Evolutionary conservation across 2,797 vertebrate genomes (phyloP).

Genomic region (Limosa lapponica): DNA sequence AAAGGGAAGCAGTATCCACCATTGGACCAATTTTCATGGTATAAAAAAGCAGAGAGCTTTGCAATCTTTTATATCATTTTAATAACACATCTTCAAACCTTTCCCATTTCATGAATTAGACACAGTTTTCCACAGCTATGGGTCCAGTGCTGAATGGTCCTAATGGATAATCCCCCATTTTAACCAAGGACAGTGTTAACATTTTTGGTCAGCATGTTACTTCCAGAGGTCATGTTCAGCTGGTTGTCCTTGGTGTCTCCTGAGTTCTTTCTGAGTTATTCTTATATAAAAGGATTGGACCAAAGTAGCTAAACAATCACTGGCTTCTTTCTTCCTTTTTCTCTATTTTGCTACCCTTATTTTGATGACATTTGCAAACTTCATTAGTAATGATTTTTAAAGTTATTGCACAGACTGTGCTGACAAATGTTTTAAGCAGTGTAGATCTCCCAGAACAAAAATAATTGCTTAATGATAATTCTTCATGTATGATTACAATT

Average conservation of each 20-base stretch:
- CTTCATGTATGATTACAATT: not conserved
- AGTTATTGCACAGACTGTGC: not conserved
- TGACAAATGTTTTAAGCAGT: not conserved
- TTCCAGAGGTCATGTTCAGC: not conserved
- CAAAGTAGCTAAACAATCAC: not conserved
- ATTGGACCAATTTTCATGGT: not conserved
- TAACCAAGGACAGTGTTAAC: not conserved
- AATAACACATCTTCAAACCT: not conserved
- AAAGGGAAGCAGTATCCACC: not conserved
- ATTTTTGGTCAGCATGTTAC: not conserved
- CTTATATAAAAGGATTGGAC: not conserved
- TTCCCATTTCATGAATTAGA: not conserved
- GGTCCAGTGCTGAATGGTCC: not conserved
- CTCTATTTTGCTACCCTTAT: not conserved
- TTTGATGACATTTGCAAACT: not conserved
- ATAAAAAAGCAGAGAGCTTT: not conserved
- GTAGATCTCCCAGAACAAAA: not conserved
- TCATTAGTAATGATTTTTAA: constrained; percentile 19
- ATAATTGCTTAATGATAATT: constrained; percentile 31
- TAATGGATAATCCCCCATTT: not conserved
- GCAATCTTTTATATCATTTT: not conserved
- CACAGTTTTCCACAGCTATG: not conserved
- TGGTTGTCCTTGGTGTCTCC: not conserved
- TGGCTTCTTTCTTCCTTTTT: not conserved
- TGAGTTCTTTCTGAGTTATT: not conserved